These are phyloP conservation scores for Melanotus villosus DNA, from an alignment of 2,888 invertebrate species.

Conservation along the genomic window DNA sequence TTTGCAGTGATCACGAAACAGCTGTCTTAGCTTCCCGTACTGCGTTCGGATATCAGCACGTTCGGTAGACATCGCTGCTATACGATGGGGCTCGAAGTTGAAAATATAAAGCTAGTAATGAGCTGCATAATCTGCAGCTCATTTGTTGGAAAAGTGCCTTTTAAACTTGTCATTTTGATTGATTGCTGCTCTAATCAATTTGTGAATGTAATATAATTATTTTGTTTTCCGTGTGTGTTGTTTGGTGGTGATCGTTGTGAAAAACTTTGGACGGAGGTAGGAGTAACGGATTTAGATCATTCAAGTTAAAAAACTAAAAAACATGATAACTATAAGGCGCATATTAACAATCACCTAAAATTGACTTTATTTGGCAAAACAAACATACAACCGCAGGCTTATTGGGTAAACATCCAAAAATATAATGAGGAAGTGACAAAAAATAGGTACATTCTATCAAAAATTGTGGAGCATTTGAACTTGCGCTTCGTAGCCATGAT, in stretches of 20 bases:
- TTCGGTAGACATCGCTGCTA: no score
- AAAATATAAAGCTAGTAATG: no score
- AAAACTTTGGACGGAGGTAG: constrained; percentile 17
- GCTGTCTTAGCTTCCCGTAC: no score
- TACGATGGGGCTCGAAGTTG: no score
- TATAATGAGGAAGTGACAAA: constrained; percentile 52
- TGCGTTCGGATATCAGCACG: no score
- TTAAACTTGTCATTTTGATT: no score
- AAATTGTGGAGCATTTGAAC: constrained; percentile 58
- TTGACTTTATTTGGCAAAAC: constrained; percentile 45
- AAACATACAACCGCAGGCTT: constrained; percentile 50
- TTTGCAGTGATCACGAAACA: no score
- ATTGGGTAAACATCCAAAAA: constrained; percentile 41
- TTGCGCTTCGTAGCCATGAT: no score
- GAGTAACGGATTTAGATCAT: constrained; percentile 27
- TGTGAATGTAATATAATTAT: no score
- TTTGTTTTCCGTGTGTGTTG: constrained; percentile 54
- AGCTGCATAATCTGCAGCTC: no score
- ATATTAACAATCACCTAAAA: constrained; percentile 28
- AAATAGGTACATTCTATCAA: constrained; percentile 54
- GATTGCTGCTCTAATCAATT: no score
- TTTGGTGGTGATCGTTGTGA: constrained; percentile 42
- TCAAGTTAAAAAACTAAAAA: constrained; percentile 46
- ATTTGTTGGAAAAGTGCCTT: no score
- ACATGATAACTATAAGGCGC: constrained; percentile 38